A percentile compares a stretch with the other conserved stretches of the same genome.
phyloP scores from a whole-genome alignment of 1,140 invertebrate species.

The Drosophila insularis region DNA sequence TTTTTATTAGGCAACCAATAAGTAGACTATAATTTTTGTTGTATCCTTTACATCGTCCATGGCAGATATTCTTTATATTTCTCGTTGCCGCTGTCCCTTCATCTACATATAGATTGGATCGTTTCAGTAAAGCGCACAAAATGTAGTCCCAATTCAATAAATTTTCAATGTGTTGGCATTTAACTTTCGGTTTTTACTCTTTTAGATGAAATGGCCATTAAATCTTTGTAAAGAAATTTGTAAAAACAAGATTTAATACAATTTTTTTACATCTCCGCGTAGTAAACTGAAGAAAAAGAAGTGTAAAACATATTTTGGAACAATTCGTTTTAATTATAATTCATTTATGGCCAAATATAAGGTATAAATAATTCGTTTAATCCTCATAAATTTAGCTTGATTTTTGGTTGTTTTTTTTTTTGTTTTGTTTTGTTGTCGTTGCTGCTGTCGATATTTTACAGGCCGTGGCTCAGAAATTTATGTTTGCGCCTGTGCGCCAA shows the following conservation, averaged over 20 bases:
- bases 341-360: slow-evolving; percentile 24
- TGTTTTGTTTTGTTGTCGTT: slow-evolving; percentile 28
- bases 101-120: background rate
- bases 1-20: too few species aligned
- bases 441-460: slow-evolving; percentile 74
- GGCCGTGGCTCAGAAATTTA: slow-evolving; percentile 60
- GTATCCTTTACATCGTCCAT: background rate
- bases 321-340: slow-evolving; percentile 12
- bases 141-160: slow-evolving; percentile 45
- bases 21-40: too few species aligned
- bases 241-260: slow-evolving; percentile 3
- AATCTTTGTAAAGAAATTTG: slow-evolving; percentile 5
- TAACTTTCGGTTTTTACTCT: slow-evolving; percentile 45
- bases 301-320: slow-evolving; percentile 5
- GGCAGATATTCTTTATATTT: slow-evolving; percentile 6
- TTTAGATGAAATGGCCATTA: slow-evolving; percentile 10
- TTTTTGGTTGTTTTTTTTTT: slow-evolving; percentile 11
- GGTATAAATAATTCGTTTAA: slow-evolving; percentile 42
- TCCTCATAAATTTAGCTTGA: slow-evolving; percentile 45
- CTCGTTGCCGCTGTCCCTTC: slow-evolving; percentile 6
- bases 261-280: background rate
- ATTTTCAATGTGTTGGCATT: slow-evolving; percentile 62
- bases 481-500: slow-evolving; percentile 71
- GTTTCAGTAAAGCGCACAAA: slow-evolving; percentile 13
- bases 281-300: background rate